Conservation (phyloP, 2,797 vertebrate genomes). For the Lophura swinhoii region DNA sequence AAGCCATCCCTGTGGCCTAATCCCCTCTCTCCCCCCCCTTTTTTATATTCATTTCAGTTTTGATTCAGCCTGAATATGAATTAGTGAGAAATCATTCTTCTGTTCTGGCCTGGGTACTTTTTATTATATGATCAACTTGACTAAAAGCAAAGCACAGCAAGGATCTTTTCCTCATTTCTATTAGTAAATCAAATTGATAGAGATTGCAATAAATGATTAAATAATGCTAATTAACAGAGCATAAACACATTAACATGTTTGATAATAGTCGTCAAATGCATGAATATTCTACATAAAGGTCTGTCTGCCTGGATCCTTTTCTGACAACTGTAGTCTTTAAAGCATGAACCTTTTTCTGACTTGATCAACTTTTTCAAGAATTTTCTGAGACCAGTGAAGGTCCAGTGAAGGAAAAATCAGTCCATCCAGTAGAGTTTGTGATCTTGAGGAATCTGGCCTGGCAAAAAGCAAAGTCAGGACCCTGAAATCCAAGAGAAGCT, state of each 20-base stretch:
- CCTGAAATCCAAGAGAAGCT: too few relatives aligned
- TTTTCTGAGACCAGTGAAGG: not conserved
- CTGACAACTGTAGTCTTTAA: not conserved
- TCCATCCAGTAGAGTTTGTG: not conserved
- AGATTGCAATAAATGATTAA: slow-evolving; percentile 11
- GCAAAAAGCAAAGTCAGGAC: too few relatives aligned
- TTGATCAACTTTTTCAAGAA: not conserved
- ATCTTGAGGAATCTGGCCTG: too few relatives aligned
- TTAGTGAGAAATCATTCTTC: not conserved
- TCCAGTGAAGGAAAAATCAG: not conserved
- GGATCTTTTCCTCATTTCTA: not conserved
- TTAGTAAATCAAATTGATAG: not conserved
- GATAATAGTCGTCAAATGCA: not conserved
- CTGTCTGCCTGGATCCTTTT: not conserved
- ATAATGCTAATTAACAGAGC: not conserved
- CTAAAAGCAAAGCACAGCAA: not conserved
- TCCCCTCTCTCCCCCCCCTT: not conserved
- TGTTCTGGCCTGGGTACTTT: not conserved
- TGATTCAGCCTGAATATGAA: not conserved
- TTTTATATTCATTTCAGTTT: not conserved
- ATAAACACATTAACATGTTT: slow-evolving; percentile 44
- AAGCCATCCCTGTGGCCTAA: not conserved
- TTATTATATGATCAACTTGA: not conserved
- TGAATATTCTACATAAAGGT: not conserved
- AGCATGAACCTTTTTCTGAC: not conserved